A percentile compares a stretch with the other conserved stretches of the same genome.
Evolutionary conservation across 2,113 vertebrate species (phyloP).

Genomic region (Corydoras sp.): DNA sequence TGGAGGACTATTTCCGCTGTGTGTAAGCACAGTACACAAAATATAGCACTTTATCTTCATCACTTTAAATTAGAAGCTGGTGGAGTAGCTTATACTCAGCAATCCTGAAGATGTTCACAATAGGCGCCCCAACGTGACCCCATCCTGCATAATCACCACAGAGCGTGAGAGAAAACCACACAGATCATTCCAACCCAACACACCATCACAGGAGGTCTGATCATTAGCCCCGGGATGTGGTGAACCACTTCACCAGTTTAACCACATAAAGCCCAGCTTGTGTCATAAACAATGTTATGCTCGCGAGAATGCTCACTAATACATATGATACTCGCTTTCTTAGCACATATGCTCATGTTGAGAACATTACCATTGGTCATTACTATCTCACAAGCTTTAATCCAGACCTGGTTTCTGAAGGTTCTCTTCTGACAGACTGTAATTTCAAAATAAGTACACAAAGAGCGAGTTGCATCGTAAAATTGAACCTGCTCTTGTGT

Average conservation of each 20-base stretch:
- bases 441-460: too few relatives aligned
- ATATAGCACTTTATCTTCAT: too few relatives aligned
- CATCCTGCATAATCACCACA: conserved; percentile 8
- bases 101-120: background rate
- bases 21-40: too few relatives aligned
- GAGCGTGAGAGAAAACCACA: conserved; percentile 16
- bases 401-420: too few relatives aligned
- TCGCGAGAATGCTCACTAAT: background rate
- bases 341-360: background rate
- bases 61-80: too few relatives aligned
- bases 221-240: conserved; percentile 16
- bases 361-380: too few relatives aligned
- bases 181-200: background rate
- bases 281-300: background rate
- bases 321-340: background rate
- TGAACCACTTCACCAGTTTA: background rate
- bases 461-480: too few relatives aligned
- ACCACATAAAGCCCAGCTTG: conserved; percentile 4
- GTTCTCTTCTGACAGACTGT: too few relatives aligned
- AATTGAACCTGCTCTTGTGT: too few relatives aligned
- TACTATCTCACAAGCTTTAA: too few relatives aligned
- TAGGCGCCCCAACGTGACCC: background rate
- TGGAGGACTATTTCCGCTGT: too few relatives aligned
- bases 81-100: too few relatives aligned
- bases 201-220: conserved; percentile 8